Percentiles rank a stretch among this genome's conserved stretches.
Evolutionary conservation across 2,113 vertebrate species (phyloP).

Genomic region (Periophthalmodon schlosseri): DNA sequence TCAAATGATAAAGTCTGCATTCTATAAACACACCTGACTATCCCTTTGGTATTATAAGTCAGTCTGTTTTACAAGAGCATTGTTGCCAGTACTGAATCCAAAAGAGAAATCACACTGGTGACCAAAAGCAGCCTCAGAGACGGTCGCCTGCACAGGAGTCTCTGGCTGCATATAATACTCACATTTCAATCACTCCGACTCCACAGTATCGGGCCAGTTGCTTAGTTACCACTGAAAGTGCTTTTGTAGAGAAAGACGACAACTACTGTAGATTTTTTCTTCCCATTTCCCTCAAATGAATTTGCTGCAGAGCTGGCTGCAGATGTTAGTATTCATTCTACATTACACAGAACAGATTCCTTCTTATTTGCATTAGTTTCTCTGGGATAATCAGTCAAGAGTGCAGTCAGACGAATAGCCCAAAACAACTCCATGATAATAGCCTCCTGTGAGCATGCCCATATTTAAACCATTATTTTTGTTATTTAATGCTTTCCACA

Average conservation of each 20-base stretch:
- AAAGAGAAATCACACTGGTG: conserved; percentile 39
- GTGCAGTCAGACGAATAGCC: conserved; percentile 52
- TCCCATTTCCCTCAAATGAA: conserved; percentile 27
- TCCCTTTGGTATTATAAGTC: conserved; percentile 7
- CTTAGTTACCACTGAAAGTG: conserved; percentile 71
- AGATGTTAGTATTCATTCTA: conserved; percentile 69
- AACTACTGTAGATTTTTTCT: conserved; percentile 44
- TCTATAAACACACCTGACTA: conserved; percentile 53
- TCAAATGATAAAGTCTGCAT: conserved; percentile 37
- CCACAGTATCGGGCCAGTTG: conserved; percentile 68
- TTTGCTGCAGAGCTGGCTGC: conserved; percentile 61
- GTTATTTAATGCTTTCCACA: conserved; percentile 61
- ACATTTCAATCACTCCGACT: conserved; percentile 65
- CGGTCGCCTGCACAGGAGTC: conserved; percentile 22
- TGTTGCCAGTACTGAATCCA: conserved; percentile 26
- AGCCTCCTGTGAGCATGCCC: conserved; percentile 54
- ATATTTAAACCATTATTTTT: conserved; percentile 62
- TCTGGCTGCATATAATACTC: conserved; percentile 51
- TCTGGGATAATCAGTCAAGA: conserved; percentile 48
- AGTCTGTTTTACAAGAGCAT: conserved; percentile 24
- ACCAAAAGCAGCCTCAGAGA: conserved; percentile 44
- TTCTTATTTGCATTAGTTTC: conserved; percentile 42
- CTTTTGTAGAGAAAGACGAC: conserved; percentile 63
- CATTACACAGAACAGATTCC: conserved; percentile 54
- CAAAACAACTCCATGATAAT: conserved; percentile 43